Percentiles rank a stretch among this genome's conserved stretches.
phyloP scores from a whole-genome alignment of 1,140 invertebrate species.

The Brachionus sp. region DNA sequence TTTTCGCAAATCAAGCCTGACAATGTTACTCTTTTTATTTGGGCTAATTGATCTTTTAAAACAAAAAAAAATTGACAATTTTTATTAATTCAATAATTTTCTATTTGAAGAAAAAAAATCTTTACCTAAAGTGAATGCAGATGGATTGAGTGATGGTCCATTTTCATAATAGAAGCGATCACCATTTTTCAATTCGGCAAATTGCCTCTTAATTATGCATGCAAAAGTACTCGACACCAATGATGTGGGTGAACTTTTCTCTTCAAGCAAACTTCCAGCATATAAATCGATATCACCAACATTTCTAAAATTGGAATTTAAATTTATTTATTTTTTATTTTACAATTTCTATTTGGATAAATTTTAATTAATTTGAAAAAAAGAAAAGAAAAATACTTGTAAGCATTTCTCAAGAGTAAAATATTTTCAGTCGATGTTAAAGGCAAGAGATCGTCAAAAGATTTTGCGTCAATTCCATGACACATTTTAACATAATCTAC shows the following conservation, averaged over 20 bases:
- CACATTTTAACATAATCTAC: constrained; percentile 66
- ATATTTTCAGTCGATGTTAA: neutral
- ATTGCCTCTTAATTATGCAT: constrained; percentile 87
- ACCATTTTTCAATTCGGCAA: constrained; percentile 78
- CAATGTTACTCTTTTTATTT: constrained; percentile 23
- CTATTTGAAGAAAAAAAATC: no score
- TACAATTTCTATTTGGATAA: no score
- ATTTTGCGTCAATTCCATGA: neutral
- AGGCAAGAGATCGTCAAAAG: neutral
- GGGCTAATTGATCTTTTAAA: constrained; percentile 16
- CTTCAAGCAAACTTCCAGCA: constrained; percentile 72
- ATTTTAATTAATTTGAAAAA: no score
- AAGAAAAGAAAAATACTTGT: neutral
- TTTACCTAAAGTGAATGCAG: constrained; percentile 26
- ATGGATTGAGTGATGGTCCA: neutral
- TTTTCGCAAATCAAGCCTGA: constrained; percentile 25
- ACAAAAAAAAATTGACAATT: no score
- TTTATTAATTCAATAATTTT: neutral
- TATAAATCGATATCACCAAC: constrained; percentile 48
- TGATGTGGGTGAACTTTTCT: constrained; percentile 73
- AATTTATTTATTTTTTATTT: neutral
- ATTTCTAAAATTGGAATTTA: neutral
- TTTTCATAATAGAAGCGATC: constrained; percentile 93
- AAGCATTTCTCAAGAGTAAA: neutral
- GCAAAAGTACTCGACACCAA: constrained; percentile 85